These are phyloP conservation scores for Crematogaster levior DNA, from an alignment of 2,888 invertebrate species.

Conservation along the genomic window DNA sequence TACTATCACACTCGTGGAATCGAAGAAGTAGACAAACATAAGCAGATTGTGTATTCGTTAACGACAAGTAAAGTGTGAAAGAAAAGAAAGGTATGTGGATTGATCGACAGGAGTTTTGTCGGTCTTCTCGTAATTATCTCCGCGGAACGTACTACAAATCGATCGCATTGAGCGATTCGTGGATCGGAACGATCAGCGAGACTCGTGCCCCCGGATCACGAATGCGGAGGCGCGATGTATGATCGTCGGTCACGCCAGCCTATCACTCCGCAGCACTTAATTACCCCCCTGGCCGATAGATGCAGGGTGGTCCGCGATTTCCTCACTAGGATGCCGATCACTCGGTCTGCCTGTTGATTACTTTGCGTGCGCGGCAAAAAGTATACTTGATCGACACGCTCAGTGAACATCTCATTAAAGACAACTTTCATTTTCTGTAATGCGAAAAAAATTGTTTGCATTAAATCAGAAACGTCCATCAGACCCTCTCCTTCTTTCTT, in stretches of 20 bases:
- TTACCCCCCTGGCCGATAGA: slow-evolving; percentile 79
- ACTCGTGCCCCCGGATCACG: slow-evolving; percentile 77
- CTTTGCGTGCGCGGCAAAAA: slow-evolving; percentile 65
- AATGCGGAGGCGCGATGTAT: slow-evolving; percentile 78
- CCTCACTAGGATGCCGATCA: slow-evolving; percentile 65
- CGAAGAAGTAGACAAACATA: background rate
- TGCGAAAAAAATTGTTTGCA: slow-evolving; percentile 3
- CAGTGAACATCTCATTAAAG: slow-evolving; percentile 48
- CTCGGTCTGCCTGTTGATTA: slow-evolving; percentile 69
- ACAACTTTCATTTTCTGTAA: slow-evolving; percentile 30
- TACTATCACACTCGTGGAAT: background rate
- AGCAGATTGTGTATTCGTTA: background rate
- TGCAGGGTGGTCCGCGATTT: slow-evolving; percentile 80
- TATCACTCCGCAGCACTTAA: slow-evolving; percentile 79
- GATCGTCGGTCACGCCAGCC: slow-evolving; percentile 80
- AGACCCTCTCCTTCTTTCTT: background rate
- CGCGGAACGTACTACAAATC: slow-evolving; percentile 60
- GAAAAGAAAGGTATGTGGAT: background rate
- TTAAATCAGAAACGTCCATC: slow-evolving; percentile 22
- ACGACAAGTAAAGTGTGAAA: background rate
- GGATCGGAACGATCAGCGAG: slow-evolving; percentile 75
- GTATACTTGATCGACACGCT: slow-evolving; percentile 68
- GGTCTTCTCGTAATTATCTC: slow-evolving; percentile 55
- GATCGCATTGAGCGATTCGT: slow-evolving; percentile 70
- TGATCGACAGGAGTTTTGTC: slow-evolving; percentile 43